Evolutionary conservation across 2,113 vertebrate species (phyloP).

Genomic region (Xenus cinereus): DNA sequence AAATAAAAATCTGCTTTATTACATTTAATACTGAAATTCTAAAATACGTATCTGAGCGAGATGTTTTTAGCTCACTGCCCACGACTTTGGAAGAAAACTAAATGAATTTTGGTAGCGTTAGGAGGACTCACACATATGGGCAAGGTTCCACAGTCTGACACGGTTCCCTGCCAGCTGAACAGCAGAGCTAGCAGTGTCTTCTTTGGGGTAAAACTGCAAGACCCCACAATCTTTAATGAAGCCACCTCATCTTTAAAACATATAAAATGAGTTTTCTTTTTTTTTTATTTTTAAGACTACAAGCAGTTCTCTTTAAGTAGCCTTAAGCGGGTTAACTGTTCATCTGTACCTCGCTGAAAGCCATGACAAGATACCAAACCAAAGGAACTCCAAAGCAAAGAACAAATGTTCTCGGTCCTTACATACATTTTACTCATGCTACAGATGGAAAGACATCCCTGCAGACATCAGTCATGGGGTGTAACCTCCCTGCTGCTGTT

Average conservation of each 20-base stretch:
- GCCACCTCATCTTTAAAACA: neutral
- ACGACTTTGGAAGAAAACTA: neutral
- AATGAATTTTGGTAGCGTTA: neutral
- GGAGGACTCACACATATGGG: neutral
- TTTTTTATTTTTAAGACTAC: neutral
- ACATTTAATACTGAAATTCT: constrained; percentile 12
- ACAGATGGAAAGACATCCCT: neutral
- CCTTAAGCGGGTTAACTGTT: neutral
- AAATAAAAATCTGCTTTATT: constrained; percentile 30
- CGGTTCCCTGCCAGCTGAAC: neutral
- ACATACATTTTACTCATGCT: neutral
- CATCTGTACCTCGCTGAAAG: neutral
- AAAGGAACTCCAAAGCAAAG: neutral
- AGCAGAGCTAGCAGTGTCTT: neutral
- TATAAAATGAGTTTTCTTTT: neutral
- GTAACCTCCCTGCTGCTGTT: neutral
- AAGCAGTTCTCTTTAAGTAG: neutral
- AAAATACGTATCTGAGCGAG: neutral
- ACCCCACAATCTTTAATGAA: neutral
- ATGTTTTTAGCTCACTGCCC: neutral
- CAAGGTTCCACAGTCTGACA: neutral
- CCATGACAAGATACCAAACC: neutral
- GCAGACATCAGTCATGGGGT: neutral
- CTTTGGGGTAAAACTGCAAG: neutral
- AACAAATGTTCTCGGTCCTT: neutral